Evolutionary conservation across 2,888 invertebrate species (phyloP), one percentile per base, ranked within the genome.

Genomic region (Crepidodera aurea): DNA sequence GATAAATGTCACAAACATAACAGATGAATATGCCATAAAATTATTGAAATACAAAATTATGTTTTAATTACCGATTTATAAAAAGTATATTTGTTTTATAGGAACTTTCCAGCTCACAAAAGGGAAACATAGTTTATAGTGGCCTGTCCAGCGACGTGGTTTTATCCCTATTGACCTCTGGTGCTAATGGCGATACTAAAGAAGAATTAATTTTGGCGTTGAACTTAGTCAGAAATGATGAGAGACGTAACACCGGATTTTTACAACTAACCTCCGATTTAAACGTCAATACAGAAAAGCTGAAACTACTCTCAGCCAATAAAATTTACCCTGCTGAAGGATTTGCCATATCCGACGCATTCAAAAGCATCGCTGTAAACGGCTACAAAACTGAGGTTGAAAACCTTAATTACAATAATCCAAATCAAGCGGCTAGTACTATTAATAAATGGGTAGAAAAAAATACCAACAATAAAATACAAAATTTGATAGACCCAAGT

Each of bases 281-380:
- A 6, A 65, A 69, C n/a, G 39, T 37, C 6, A 64, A 60, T 16
- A 51, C 65, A 6, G 56, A 67, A 5, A 39, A 48, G 12, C 64
- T 70, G 51, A 69, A 62, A 16, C 62, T 78, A 2, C 69, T 65
- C 8, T 60, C 72, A 1, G 76, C 77, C 6, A 76, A 78, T 57
- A 89, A 88, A 68, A 81, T 93, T 2, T 93, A 88, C 74, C 79
- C 89, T 0, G 84, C 85, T 69, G 34, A 75, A 13, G 82, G 82
- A 1, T 83, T 86, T 51, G 75, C 82, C 3, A 69, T 92, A 1
- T 81, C 84, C 10, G 71, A 83, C 0, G 75, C 82, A 16, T 87
- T 87, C 64, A 82, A 85, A 69, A 79, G 83, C 4, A 79, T 87
- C 39, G 86, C 90, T 0, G 72, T 81, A 8, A 83, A 60, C n/a